phyloP scores from a whole-genome alignment of 2,797 vertebrate genomes.

The Varecia variegata region DNA sequence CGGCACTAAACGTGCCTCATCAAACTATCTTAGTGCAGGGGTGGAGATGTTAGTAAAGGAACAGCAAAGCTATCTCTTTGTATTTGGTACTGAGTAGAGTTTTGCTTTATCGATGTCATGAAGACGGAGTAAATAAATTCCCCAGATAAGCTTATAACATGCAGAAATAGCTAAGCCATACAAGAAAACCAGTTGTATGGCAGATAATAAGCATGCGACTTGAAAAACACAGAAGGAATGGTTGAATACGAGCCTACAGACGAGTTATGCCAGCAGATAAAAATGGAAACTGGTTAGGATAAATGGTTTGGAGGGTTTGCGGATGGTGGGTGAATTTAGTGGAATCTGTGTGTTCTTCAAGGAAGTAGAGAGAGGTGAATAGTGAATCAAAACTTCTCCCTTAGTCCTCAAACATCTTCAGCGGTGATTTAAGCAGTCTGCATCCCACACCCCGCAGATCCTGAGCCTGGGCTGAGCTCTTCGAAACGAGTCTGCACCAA shows the following conservation, averaged over 20 bases:
- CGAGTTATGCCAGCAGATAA: neutral
- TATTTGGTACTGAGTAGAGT: neutral
- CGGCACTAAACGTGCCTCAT: neutral
- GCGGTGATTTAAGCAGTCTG: neutral
- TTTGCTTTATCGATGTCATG: neutral
- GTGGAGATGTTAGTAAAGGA: constrained; percentile 19
- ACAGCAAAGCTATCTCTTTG: neutral
- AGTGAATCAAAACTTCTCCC: neutral
- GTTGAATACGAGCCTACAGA: neutral
- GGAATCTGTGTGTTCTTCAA: neutral
- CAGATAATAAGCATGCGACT: neutral
- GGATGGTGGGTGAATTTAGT: neutral
- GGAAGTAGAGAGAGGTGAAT: neutral
- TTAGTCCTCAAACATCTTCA: neutral
- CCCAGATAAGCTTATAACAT: neutral
- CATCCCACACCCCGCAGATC: neutral
- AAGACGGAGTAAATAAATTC: neutral
- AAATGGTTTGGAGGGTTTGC: neutral
- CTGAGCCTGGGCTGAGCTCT: neutral
- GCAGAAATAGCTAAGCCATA: neutral
- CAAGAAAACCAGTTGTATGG: neutral
- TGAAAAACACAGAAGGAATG: constrained; percentile 6
- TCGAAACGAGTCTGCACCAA: neutral
- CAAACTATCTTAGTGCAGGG: neutral
- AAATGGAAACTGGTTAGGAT: neutral